phyloP scores from a whole-genome alignment of 2,113 vertebrate genomes.

The Motacilla alba region DNA sequence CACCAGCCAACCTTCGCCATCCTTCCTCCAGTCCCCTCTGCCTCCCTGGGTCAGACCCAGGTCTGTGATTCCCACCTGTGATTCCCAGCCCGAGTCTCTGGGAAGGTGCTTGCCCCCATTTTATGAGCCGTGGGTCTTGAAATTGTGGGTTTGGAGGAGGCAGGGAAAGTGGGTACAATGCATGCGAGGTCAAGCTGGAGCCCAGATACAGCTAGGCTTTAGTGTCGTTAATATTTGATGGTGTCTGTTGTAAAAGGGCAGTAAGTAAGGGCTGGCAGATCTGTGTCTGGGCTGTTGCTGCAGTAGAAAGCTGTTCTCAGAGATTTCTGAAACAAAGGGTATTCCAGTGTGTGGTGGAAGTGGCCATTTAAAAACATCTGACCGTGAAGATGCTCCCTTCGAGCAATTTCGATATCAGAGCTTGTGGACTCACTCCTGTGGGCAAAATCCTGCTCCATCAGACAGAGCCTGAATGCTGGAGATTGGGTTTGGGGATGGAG shows the following conservation, averaged over 20 bases:
- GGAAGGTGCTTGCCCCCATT: background rate
- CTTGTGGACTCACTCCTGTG: background rate
- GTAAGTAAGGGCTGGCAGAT: background rate
- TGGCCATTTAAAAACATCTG: constrained; percentile 38
- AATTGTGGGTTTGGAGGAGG: background rate
- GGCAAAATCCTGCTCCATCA: background rate
- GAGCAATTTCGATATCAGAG: background rate
- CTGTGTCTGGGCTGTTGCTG: background rate
- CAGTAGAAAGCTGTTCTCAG: background rate
- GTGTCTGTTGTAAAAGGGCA: background rate
- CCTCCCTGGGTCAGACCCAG: background rate
- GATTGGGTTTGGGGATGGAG: background rate
- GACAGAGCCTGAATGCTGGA: background rate
- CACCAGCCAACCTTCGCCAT: background rate
- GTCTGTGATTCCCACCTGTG: background rate
- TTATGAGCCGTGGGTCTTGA: background rate
- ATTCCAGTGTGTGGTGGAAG: background rate
- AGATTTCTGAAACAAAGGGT: constrained; percentile 20
- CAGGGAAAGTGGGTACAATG: background rate
- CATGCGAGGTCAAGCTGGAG: background rate
- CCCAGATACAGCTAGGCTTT: background rate
- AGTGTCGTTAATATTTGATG: background rate
- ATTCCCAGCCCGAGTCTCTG: fast-evolving
- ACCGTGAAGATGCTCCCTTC: constrained; percentile 13
- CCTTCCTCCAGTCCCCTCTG: fast-evolving